Evolutionary conservation across 2,797 vertebrate genomes (phyloP).

Genomic region (Bradypus variegatus): DNA sequence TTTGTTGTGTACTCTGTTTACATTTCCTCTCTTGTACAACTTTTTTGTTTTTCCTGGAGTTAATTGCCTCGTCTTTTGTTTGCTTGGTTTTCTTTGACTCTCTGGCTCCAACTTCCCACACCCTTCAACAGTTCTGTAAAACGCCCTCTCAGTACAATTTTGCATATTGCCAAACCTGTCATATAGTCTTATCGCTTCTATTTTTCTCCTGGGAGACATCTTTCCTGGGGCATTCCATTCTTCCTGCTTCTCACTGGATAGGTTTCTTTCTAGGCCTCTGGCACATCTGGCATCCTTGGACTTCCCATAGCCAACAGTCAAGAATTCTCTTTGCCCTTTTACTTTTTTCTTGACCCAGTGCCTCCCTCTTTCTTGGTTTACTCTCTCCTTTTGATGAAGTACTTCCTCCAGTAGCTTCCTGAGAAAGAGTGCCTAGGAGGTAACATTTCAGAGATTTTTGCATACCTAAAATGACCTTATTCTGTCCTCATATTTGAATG

Average conservation of each 20-base stretch:
- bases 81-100: conserved; percentile 44
- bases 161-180: conserved; percentile 26
- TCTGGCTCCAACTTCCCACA: conserved; percentile 44
- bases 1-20: conserved; percentile 37
- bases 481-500: background rate
- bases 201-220: background rate
- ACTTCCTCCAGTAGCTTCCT: background rate
- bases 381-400: conserved; percentile 13
- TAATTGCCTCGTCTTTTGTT: conserved; percentile 41
- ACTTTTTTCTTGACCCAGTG: background rate
- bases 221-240: background rate
- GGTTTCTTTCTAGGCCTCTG: background rate
- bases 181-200: background rate
- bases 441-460: conserved; percentile 16
- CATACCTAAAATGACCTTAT: conserved; percentile 10
- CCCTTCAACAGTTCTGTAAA: conserved; percentile 36
- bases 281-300: background rate
- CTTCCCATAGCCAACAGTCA: background rate
- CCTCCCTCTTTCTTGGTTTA: conserved; percentile 13
- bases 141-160: conserved; percentile 31
- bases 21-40: conserved; percentile 36
- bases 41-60: conserved; percentile 32
- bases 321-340: background rate
- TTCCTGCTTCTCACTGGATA: background rate
- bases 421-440: conserved; percentile 18